phyloP scores from a whole-genome alignment of 1,140 invertebrate genomes.

The Pseudomyrmex concolor region DNA sequence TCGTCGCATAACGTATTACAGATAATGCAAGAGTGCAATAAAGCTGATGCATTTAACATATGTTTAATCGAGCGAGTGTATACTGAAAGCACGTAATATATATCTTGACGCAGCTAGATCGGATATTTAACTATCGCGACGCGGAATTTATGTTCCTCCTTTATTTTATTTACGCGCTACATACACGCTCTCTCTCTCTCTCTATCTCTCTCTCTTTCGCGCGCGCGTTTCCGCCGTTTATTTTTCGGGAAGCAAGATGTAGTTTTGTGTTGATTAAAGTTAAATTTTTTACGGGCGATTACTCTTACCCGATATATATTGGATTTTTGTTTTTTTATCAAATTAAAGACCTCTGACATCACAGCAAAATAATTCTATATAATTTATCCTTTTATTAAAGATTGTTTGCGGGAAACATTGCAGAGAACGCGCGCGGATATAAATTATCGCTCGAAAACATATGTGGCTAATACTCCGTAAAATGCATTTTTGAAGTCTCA shows the following conservation, averaged over 20 bases:
- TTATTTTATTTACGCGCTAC: not conserved
- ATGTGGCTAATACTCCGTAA: conserved; percentile 7
- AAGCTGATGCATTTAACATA: conserved; percentile 25
- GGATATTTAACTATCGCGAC: conserved; percentile 7
- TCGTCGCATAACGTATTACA: not conserved
- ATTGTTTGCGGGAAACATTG: not conserved
- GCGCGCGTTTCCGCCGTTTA: no score
- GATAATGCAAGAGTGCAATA: conserved; percentile 20
- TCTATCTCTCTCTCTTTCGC: no score
- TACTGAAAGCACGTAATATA: conserved; percentile 5
- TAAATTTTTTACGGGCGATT: no score
- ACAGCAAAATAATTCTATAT: not conserved
- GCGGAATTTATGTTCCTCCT: not conserved
- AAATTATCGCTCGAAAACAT: conserved; percentile 8
- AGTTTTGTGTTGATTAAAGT: no score
- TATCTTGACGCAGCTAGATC: not conserved
- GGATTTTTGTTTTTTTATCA: not conserved
- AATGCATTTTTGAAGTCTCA: conserved; percentile 29
- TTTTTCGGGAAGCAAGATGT: no score
- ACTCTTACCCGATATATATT: not conserved
- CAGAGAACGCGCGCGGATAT: not conserved
- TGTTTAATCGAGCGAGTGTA: not conserved
- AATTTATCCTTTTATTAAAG: conserved; percentile 3
- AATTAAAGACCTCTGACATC: not conserved
- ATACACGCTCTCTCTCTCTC: not conserved